Evolutionary conservation across 2,797 vertebrate species (phyloP).

Genomic region (Xiphophorus birchmanni): DNA sequence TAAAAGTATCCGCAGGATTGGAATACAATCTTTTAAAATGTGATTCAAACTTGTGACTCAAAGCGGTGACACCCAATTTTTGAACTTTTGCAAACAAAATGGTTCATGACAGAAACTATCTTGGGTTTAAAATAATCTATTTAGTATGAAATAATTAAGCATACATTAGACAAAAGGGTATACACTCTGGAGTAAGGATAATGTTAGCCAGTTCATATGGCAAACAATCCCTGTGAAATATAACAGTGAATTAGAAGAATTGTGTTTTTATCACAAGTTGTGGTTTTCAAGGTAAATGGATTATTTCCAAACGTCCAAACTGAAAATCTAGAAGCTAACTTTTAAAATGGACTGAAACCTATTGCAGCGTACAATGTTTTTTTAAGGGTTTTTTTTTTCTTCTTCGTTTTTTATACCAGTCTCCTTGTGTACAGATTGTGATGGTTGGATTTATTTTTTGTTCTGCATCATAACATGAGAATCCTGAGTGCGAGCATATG

Average conservation of each 20-base stretch:
- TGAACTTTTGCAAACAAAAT: not conserved
- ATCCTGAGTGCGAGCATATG: too few species aligned
- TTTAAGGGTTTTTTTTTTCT: too few species aligned
- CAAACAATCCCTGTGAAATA: not conserved
- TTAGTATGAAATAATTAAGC: not conserved
- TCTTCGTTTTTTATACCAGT: too few species aligned
- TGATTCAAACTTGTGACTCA: not conserved
- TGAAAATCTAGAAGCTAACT: not conserved
- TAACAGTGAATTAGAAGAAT: not conserved
- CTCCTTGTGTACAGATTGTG: too few species aligned
- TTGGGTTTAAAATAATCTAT: not conserved
- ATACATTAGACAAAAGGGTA: not conserved
- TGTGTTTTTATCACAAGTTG: not conserved
- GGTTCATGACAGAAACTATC: not conserved
- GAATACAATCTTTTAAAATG: not conserved
- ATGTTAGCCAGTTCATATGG: not conserved
- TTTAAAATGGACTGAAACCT: not conserved
- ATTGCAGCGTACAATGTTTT: too few species aligned
- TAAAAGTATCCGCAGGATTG: not conserved
- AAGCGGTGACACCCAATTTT: not conserved
- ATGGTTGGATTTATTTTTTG: too few species aligned
- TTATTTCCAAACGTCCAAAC: not conserved
- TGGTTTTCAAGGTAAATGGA: not conserved
- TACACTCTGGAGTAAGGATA: not conserved
- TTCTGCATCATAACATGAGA: too few species aligned